Evolutionary conservation across 2,797 vertebrate genomes (phyloP), one percentile per base, ranked within the genome.

Genomic region (Xenops minutus): DNA sequence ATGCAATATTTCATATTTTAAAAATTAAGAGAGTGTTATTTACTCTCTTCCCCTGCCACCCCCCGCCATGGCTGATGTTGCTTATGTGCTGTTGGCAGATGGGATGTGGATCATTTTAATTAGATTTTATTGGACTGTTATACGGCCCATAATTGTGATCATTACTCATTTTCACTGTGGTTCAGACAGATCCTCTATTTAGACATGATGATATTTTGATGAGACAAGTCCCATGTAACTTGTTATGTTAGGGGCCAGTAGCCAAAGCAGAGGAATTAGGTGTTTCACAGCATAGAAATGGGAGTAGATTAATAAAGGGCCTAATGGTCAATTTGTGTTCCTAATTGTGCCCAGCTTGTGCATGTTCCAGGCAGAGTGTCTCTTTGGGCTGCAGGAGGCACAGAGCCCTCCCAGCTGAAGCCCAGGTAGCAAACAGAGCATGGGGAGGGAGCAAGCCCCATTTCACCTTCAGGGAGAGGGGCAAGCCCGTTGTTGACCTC

Each of bases 51-150:
- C 87, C 58, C 71, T 94, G 71, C 96, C 64, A 85, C 92, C 77
- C 63, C 58, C 34, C 79, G 14, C 89, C 76, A 88, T 82, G 95
- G 86, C 89, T 97, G 96, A 88, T 96, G 95, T 90, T 96, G 95
- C 96, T 97, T 97, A 95, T 96, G 88, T 96, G 89, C 88, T 89
- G 92, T 97, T 97, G 97, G 97, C 98, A 98, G 98, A 98, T 98
- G 97, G 97, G 98, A 97, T 92, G 95, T 98, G 97, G 97, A 98
- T 98, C 98, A 98, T 98, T 98, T 98, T 98, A 98, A 98, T 98
- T 98, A 98, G 98, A 96, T 98, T 98, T 98, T 98, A 98, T 98
- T 98, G 98, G 97, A 97, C 97, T 97, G 97, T 98, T 98, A 98
- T 98, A 97, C n/a, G 32, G 97, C 97, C 97, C 97, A 96, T 98